Conservation (phyloP, 2,888 invertebrate species). For the Macrophya alboannulata region DNA sequence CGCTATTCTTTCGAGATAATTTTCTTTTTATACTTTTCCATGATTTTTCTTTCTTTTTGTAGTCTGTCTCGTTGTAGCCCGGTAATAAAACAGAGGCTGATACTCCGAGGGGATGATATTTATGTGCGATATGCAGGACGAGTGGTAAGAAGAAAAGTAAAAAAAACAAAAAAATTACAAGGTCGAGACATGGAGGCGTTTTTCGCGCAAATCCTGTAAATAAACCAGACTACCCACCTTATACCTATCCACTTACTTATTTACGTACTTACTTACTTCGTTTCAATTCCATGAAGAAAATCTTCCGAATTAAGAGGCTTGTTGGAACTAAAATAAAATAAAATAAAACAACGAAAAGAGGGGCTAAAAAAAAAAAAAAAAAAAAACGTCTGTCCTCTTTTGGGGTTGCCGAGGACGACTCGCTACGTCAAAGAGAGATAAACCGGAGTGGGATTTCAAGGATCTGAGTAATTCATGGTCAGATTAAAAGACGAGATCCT, state of each 20-base stretch:
- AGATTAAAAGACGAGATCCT: no score
- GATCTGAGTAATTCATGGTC: no score
- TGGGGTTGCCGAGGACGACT: not conserved
- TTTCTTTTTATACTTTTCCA: not conserved
- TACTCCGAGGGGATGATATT: not conserved
- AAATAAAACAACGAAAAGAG: not conserved
- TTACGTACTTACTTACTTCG: not conserved
- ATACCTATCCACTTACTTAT: not conserved
- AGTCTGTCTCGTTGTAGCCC: not conserved
- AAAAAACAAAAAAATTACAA: conserved; percentile 26
- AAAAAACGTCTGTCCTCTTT: not conserved
- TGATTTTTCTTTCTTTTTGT: not conserved
- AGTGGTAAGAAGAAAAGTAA: no score
- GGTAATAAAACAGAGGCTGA: not conserved
- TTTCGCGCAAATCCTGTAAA: not conserved
- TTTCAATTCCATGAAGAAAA: not conserved
- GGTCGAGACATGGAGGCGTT: conserved; percentile 3
- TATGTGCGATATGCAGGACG: not conserved
- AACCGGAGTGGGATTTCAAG: no score
- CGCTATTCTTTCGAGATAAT: not conserved
- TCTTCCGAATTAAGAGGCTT: conserved; percentile 1
- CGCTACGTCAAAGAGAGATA: no score
- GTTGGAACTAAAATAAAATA: not conserved
- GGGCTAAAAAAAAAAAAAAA: no score
- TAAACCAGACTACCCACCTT: not conserved